These are phyloP conservation scores for Opisthograptis luteolata DNA, from an alignment of 2,888 invertebrate species.

Conservation along the genomic window DNA sequence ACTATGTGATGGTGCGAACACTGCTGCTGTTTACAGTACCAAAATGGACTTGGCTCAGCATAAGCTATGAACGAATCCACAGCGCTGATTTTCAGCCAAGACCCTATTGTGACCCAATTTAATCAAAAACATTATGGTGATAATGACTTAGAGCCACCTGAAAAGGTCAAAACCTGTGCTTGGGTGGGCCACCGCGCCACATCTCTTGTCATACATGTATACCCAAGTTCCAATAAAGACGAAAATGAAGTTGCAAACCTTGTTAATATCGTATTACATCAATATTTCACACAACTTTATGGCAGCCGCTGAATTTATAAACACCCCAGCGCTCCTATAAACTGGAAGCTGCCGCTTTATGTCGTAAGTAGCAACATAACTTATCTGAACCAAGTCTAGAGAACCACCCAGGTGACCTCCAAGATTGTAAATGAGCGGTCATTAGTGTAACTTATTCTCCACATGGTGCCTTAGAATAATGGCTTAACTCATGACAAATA, in stretches of 20 bases:
- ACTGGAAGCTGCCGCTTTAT: conserved; percentile 12
- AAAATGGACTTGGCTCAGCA: too few relatives aligned
- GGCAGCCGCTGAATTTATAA: conserved; percentile 9
- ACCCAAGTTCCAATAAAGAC: not conserved
- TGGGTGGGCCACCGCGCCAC: too few relatives aligned
- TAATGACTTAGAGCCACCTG: too few relatives aligned
- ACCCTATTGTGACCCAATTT: too few relatives aligned
- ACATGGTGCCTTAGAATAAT: conserved; percentile 22
- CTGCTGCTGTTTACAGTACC: too few relatives aligned
- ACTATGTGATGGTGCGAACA: too few relatives aligned
- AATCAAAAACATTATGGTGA: too few relatives aligned
- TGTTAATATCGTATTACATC: conserved; percentile 4
- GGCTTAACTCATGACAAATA: conserved; percentile 21
- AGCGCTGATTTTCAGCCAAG: too few relatives aligned
- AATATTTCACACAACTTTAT: conserved; percentile 18
- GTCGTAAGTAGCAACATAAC: conserved; percentile 13
- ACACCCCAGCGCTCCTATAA: conserved; percentile 9
- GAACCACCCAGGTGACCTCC: conserved; percentile 26
- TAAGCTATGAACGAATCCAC: too few relatives aligned
- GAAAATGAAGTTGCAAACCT: conserved; percentile 13
- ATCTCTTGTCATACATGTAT: too few relatives aligned
- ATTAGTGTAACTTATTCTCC: conserved; percentile 22
- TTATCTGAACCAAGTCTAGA: conserved; percentile 9
- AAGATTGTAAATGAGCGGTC: conserved; percentile 16
- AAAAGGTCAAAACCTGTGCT: too few relatives aligned